Evolutionary conservation across 2,888 invertebrate species (phyloP).

Genomic region (Eupithecia inturbata): DNA sequence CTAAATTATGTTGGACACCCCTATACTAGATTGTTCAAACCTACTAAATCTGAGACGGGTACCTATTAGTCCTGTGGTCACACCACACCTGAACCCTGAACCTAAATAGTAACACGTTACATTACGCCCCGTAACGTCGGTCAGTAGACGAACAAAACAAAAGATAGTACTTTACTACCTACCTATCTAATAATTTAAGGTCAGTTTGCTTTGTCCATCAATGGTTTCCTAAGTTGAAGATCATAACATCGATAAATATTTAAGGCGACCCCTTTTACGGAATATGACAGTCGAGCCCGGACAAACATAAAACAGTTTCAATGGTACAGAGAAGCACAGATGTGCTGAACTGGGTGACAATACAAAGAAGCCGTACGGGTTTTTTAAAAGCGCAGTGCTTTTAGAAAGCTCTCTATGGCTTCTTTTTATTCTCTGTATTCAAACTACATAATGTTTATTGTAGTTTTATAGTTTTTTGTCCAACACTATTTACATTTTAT

Average conservation of each 20-base stretch:
- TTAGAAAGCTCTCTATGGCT: too few relatives aligned
- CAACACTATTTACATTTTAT: too few relatives aligned
- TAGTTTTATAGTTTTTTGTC: too few relatives aligned
- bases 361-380: neutral
- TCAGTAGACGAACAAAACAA: neutral
- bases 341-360: neutral
- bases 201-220: constrained; percentile 6
- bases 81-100: too few relatives aligned
- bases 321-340: constrained; percentile 18
- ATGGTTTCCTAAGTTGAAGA: constrained; percentile 18
- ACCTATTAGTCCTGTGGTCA: too few relatives aligned
- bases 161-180: neutral
- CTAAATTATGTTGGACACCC: too few relatives aligned
- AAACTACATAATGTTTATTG: too few relatives aligned
- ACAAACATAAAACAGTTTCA: constrained; percentile 36
- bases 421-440: too few relatives aligned
- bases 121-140: too few relatives aligned
- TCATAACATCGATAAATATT: constrained; percentile 33
- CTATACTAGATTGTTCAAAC: too few relatives aligned
- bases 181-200: neutral
- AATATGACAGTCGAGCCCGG: constrained; percentile 38
- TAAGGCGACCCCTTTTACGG: constrained; percentile 40
- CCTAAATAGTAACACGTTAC: too few relatives aligned
- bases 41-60: too few relatives aligned
- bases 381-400: neutral